Percentiles rank a stretch among this genome's conserved stretches.
Conservation (phyloP, 2,888 invertebrate species). For the Tridacna crocea region DNA sequence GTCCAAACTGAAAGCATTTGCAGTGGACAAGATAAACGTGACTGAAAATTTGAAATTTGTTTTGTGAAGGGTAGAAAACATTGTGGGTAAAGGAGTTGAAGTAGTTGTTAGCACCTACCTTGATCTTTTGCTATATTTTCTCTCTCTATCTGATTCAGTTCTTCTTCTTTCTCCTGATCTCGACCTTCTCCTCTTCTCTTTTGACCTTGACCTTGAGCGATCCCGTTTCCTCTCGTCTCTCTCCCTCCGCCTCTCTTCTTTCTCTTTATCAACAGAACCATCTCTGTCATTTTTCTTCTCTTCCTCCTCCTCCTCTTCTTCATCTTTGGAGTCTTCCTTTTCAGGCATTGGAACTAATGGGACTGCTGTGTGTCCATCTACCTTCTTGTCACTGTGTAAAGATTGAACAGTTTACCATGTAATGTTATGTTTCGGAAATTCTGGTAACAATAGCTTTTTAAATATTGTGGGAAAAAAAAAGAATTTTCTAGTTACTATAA, state of each 20-base stretch:
- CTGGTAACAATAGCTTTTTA: no score
- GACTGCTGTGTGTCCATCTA: conserved; percentile 51
- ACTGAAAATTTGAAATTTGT: no score
- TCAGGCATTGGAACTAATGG: conserved; percentile 40
- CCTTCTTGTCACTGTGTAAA: conserved; percentile 17
- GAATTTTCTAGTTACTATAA: no score
- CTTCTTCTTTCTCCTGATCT: conserved; percentile 40
- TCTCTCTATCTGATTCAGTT: conserved; percentile 43
- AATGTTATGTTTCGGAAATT: no score
- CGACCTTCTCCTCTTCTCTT: conserved; percentile 53
- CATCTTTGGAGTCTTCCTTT: conserved; percentile 34
- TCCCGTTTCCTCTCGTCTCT: conserved; percentile 41
- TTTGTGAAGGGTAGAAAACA: no score
- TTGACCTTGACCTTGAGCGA: conserved; percentile 63
- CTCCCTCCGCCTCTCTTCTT: conserved; percentile 41
- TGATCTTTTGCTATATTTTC: conserved; percentile 56
- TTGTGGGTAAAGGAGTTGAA: no score
- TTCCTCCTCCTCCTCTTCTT: conserved; percentile 44
- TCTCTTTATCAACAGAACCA: conserved; percentile 9
- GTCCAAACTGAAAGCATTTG: no score
- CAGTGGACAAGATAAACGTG: no score
- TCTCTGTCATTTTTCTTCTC: conserved; percentile 51
- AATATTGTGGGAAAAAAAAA: no score
- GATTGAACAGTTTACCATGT: background rate
- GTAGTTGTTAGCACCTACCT: conserved; percentile 22